Conservation (phyloP, 1,140 invertebrate species). For the Drosophila biarmipes region DNA sequence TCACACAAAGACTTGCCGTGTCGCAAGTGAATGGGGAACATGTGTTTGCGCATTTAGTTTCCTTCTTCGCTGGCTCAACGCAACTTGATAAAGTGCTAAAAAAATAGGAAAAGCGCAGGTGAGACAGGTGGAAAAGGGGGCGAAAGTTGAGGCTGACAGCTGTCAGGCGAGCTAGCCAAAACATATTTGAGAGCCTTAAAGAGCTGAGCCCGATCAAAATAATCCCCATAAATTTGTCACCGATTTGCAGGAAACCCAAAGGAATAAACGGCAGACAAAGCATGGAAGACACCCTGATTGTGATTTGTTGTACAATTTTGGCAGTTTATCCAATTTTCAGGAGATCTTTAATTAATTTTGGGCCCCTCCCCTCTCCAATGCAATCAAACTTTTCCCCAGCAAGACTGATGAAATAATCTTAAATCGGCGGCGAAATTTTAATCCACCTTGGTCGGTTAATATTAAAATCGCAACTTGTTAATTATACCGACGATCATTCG, state of each 20-base stretch:
- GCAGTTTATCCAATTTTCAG: background rate
- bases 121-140: constrained; percentile 9
- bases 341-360: no score
- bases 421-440: constrained; percentile 1
- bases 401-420: constrained; percentile 24
- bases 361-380: background rate
- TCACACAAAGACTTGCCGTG: constrained; percentile 22
- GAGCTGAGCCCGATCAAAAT: constrained; percentile 23
- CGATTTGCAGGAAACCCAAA: background rate
- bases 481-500: constrained; percentile 5
- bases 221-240: constrained; percentile 19
- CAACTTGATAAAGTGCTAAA: constrained; percentile 71
- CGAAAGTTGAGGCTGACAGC: constrained; percentile 31
- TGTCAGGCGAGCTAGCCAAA: constrained; percentile 36
- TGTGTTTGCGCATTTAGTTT: constrained; percentile 77
- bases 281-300: background rate
- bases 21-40: constrained; percentile 57
- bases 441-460: constrained; percentile 3
- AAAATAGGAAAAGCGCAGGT: constrained; percentile 10
- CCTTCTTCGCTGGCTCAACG: constrained; percentile 43
- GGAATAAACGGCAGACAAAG: background rate
- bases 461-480: constrained; percentile 13
- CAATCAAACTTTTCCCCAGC: background rate
- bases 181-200: constrained; percentile 30
- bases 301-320: background rate